Percentiles rank a stretch among this genome's conserved stretches.
phyloP scores from a whole-genome alignment of 1,140 invertebrate genomes.

The Nasonia vitripennis region DNA sequence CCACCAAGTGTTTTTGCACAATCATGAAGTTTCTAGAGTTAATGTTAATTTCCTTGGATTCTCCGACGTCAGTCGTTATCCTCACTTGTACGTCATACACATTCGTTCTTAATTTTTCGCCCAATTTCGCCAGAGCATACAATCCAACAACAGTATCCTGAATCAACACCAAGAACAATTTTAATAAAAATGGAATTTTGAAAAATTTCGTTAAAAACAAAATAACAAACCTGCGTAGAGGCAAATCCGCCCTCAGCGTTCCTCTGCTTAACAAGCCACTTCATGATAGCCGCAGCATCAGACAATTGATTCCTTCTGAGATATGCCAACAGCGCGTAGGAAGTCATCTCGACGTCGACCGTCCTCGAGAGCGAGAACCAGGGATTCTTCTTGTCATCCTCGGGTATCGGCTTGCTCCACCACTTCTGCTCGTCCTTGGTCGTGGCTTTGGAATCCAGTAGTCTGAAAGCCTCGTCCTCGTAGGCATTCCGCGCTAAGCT shows the following conservation, averaged over 20 bases:
- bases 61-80: slow-evolving; percentile 77
- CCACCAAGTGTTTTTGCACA: slow-evolving; percentile 83
- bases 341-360: slow-evolving; percentile 91
- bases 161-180: neutral
- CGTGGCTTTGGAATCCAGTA: slow-evolving; percentile 76
- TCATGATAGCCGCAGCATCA: slow-evolving; percentile 86
- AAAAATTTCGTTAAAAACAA: neutral
- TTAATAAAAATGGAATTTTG: neutral
- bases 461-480: slow-evolving; percentile 80
- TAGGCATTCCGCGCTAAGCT: slow-evolving; percentile 84
- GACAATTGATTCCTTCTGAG: slow-evolving; percentile 79
- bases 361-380: slow-evolving; percentile 83
- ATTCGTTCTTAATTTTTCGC: slow-evolving; percentile 77
- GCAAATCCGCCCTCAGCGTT: slow-evolving; percentile 89
- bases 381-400: slow-evolving; percentile 83
- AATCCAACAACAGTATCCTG: slow-evolving; percentile 86
- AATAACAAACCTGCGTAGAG: slow-evolving; percentile 79
- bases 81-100: slow-evolving; percentile 77
- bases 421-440: slow-evolving; percentile 79
- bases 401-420: slow-evolving; percentile 80
- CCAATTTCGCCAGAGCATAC: slow-evolving; percentile 83
- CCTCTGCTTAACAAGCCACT: slow-evolving; percentile 89
- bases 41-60: slow-evolving; percentile 80
- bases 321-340: slow-evolving; percentile 86
- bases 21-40: slow-evolving; percentile 84